Conservation (phyloP, 1,140 invertebrate species). For the Drosophila baimaii region DNA sequence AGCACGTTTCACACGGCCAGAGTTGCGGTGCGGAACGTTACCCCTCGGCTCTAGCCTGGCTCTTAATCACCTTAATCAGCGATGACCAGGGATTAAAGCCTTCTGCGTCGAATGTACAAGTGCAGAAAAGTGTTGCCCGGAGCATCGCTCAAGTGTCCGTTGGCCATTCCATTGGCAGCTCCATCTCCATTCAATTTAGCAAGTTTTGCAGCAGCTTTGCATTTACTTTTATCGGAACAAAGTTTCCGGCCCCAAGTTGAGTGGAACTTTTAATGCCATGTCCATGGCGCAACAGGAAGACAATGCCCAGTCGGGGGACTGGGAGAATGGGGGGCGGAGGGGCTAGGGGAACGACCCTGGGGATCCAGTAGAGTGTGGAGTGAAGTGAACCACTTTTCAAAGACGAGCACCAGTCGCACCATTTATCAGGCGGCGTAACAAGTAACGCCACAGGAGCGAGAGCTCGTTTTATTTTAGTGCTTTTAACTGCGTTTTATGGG, state of each 20-base stretch:
- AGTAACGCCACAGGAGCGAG: constrained; percentile 65
- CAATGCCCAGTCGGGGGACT: constrained; percentile 12
- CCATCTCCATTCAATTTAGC: constrained; percentile 45
- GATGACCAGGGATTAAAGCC: constrained; percentile 62
- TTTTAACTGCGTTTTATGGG: constrained; percentile 59
- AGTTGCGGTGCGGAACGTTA: constrained; percentile 24
- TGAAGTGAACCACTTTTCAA: constrained; percentile 29
- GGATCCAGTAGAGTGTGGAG: background rate
- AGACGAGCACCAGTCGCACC: constrained; percentile 39
- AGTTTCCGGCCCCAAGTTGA: constrained; percentile 46
- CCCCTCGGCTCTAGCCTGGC: constrained; percentile 36
- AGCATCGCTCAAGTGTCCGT: constrained; percentile 30
- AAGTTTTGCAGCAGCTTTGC: constrained; percentile 70
- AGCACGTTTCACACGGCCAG: constrained; percentile 65
- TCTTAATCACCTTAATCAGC: constrained; percentile 70
- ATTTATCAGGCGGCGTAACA: constrained; percentile 76
- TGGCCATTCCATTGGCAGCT: constrained; percentile 26
- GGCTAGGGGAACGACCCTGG: too few species aligned
- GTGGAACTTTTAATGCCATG: constrained; percentile 65
- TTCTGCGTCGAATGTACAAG: constrained; percentile 18
- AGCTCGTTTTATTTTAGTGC: constrained; percentile 61
- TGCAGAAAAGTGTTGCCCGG: constrained; percentile 30
- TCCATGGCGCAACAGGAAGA: constrained; percentile 58
- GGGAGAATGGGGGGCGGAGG: background rate
- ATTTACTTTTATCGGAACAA: constrained; percentile 65